phyloP scores from a whole-genome alignment of 2,113 vertebrate genomes.

The Odocoileus hemionus region DNA sequence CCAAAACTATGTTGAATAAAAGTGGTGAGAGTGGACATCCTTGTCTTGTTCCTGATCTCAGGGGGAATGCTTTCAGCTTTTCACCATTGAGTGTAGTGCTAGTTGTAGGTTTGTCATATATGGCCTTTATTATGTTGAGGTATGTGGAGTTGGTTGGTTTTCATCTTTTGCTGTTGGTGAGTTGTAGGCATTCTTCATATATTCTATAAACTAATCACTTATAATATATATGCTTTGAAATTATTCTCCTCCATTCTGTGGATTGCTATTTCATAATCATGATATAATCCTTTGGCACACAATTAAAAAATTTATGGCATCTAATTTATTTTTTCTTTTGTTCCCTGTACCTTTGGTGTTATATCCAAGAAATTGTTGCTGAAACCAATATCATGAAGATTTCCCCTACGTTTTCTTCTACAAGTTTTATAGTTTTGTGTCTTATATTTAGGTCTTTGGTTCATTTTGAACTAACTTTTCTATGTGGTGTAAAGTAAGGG shows the following conservation, averaged over 20 bases:
- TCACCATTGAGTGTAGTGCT: background rate
- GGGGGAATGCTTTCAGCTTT: background rate
- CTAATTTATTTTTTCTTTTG: background rate
- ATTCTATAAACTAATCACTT: background rate
- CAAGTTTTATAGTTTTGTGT: background rate
- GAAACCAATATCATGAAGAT: background rate
- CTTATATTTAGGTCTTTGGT: background rate
- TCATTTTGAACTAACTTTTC: background rate
- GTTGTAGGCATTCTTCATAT: background rate
- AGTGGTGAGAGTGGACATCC: background rate
- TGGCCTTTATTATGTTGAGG: background rate
- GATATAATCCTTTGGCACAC: background rate
- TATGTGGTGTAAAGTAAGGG: background rate
- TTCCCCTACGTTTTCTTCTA: background rate
- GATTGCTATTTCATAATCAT: background rate
- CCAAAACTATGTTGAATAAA: background rate
- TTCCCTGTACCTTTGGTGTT: background rate
- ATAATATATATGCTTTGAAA: background rate
- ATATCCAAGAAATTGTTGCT: background rate
- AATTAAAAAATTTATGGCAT: background rate
- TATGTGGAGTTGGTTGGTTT: background rate
- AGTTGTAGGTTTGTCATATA: background rate
- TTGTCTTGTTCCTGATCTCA: background rate
- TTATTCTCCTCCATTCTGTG: background rate
- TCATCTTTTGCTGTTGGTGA: background rate